Evolutionary conservation across 2,888 invertebrate genomes (phyloP).

Genomic region (Ornithoptera alexandrae): DNA sequence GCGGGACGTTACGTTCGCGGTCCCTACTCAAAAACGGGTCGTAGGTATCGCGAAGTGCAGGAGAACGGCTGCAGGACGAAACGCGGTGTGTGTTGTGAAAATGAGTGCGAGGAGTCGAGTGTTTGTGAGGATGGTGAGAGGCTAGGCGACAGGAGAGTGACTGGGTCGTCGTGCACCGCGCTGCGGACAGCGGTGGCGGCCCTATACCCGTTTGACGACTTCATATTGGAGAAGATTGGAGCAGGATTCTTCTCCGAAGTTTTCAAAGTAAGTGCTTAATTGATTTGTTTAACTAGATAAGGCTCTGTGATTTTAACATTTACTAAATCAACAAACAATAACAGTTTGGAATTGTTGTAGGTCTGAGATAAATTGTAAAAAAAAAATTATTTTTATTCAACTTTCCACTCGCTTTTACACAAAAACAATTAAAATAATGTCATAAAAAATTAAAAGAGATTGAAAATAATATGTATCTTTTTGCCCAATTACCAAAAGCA

Average conservation of each 20-base stretch:
- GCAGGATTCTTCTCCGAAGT: constrained; percentile 98
- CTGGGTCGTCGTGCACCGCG: constrained; percentile 89
- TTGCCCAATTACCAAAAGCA: too few species aligned
- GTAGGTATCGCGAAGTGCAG: constrained; percentile 55
- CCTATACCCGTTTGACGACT: constrained; percentile 95
- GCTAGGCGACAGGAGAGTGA: constrained; percentile 69
- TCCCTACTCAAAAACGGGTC: constrained; percentile 66
- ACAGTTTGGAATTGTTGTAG: too few species aligned
- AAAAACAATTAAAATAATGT: too few species aligned
- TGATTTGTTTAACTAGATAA: background rate
- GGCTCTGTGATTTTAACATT: background rate
- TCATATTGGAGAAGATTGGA: constrained; percentile 94
- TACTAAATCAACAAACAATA: background rate
- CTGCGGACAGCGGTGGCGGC: constrained; percentile 94
- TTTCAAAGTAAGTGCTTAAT: constrained; percentile 88
- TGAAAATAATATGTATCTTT: too few species aligned
- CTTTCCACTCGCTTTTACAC: too few species aligned
- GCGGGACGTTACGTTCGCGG: constrained; percentile 71
- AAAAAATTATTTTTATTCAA: too few species aligned
- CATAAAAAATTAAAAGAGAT: too few species aligned
- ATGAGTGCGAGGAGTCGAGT: constrained; percentile 72
- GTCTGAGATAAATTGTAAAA: too few species aligned
- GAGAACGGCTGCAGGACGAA: constrained; percentile 61
- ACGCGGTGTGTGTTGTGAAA: constrained; percentile 69
- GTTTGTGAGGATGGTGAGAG: constrained; percentile 73